Conservation (phyloP, 1,140 invertebrate genomes). For the Drosophila yakuba region DNA sequence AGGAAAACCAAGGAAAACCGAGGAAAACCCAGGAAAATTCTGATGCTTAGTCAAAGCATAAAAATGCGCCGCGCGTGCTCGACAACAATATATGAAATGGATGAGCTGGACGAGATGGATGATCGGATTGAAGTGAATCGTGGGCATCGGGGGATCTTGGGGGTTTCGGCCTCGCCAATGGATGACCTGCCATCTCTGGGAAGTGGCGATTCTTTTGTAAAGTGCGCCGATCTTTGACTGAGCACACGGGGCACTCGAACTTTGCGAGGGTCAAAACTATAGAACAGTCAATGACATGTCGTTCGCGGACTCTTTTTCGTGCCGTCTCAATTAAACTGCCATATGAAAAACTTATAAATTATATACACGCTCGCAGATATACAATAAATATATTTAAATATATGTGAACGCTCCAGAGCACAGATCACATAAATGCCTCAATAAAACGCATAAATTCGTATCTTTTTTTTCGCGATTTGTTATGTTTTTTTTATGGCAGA, state of each 20-base stretch:
- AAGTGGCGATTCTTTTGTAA: slow-evolving; percentile 44
- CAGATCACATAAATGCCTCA: slow-evolving; percentile 42
- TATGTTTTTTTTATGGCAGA: slow-evolving; percentile 54
- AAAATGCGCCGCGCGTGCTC: slow-evolving; percentile 62
- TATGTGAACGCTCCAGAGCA: slow-evolving; percentile 25
- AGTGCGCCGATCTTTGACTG: slow-evolving; percentile 73
- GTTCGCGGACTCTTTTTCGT: slow-evolving; percentile 9
- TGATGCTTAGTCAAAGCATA: slow-evolving; percentile 65
- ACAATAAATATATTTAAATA: slow-evolving; percentile 61
- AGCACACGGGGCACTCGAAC: slow-evolving; percentile 61
- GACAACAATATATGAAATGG: slow-evolving; percentile 2
- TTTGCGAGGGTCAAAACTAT: slow-evolving; percentile 81
- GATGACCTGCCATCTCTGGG: slow-evolving; percentile 11
- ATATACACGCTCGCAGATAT: slow-evolving; percentile 35
- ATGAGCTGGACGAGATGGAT: background rate
- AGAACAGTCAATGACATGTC: slow-evolving; percentile 76
- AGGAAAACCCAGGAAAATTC: slow-evolving; percentile 67
- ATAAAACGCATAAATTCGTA: slow-evolving; percentile 55
- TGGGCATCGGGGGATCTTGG: slow-evolving; percentile 3
- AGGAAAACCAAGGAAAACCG: slow-evolving; percentile 46
- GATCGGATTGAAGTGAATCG: slow-evolving; percentile 6
- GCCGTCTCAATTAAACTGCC: slow-evolving; percentile 66
- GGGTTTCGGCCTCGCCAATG: slow-evolving; percentile 52
- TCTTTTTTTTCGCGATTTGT: slow-evolving; percentile 37
- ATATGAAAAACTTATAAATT: slow-evolving; percentile 76